Base-by-base conservation (phyloP, 2,113 vertebrate genomes). In the Thomomys bottae region DNA sequence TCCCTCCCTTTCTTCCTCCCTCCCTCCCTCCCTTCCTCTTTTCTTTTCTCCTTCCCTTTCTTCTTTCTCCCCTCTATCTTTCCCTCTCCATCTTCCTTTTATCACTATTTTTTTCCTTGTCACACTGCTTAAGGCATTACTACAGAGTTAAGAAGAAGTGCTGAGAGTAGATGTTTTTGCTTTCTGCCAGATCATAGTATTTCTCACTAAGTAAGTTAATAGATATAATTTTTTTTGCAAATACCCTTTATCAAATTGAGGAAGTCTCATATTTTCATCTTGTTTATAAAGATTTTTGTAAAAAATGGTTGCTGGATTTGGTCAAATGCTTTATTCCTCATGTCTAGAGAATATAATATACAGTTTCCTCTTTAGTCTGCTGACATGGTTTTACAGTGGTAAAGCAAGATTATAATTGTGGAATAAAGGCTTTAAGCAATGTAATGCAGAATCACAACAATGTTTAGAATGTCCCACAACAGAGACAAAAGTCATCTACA, bases 391-490 rank as follows among this genome's bases (percentile, higher is more conserved):
- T 82, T 34, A n/a, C n/a, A 77, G 8, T 76, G 8, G 32, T 59
- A 75, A 75, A 81, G 8, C 17, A 75, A 54, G 6, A 32, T 86
- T 81, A 11, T 67, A 68, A 75, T 81, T 81, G 36, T 86, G 45
- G 49, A 81, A 86, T 81, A 38, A 90, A 78, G 67, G 6, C 26
- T 83, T 45, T 81, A 76, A 61, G 63, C 30, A 59, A 54, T 86
- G 14, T 34, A 32, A 11, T 5, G 26, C 49, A 86, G 23, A 8
- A 32, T 14, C 26, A 87, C 82, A 86, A 75, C 36, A 49, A 59
- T 9, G 23, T 38, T n/a, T 54, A 30, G 61, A 30, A 42, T 75
- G 59, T 49, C 15, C 17, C n/a, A 10, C 28, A 14, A 9, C 38
- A 34, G 67, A 42, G 32, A 59, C 45, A 61, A 75, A 86, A 80